Percentiles rank a stretch among this genome's conserved stretches.
Conservation (phyloP, 2,113 vertebrate genomes). For the Jaculus jaculus region DNA sequence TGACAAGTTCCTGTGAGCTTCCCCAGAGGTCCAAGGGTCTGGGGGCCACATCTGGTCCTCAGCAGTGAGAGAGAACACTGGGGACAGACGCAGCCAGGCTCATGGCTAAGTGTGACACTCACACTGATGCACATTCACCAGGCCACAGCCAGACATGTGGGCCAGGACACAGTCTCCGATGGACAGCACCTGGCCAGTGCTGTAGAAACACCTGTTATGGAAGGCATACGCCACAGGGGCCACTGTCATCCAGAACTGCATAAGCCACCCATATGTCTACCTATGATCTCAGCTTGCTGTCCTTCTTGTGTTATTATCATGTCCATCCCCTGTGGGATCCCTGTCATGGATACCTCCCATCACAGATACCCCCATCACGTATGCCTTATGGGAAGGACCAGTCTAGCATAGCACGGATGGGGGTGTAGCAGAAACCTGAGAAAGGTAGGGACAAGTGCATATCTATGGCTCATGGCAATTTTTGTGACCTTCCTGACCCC, state of each 20-base stretch:
- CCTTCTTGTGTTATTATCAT: no score
- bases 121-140: background rate
- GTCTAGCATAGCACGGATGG: no score
- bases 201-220: no score
- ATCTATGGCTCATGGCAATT: fast-evolving
- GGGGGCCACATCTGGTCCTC: no score
- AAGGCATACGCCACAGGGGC: background rate
- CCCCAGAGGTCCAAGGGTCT: no score
- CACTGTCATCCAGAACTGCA: background rate
- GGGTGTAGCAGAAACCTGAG: background rate
- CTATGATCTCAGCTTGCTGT: background rate
- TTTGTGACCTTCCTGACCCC: background rate
- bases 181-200: no score
- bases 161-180: background rate
- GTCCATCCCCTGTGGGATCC: no score
- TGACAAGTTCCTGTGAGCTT: background rate
- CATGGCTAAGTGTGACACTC: background rate
- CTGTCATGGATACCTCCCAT: no score
- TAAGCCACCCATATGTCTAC: background rate
- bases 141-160: background rate
- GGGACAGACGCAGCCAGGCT: background rate
- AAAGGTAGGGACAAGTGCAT: background rate
- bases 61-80: background rate
- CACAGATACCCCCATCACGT: no score
- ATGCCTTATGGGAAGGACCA: background rate